Evolutionary conservation across 2,888 invertebrate species (phyloP), one percentile per base, ranked within the genome.

Genomic region (Phaedon cochleariae): DNA sequence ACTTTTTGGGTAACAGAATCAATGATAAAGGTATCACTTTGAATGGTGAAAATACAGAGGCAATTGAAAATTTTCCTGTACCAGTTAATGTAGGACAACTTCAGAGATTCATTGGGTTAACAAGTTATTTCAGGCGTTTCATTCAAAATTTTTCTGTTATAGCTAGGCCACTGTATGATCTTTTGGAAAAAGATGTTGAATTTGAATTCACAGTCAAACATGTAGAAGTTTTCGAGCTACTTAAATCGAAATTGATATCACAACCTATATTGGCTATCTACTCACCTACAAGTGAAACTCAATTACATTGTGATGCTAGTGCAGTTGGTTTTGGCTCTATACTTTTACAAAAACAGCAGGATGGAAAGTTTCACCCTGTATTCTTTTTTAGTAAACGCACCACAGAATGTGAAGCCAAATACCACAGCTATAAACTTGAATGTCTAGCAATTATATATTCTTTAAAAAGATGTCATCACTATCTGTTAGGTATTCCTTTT

Each of bases 361-460:
- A 69, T 65, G 53, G 58, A 10, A 70, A 72, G 54, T 72, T 77
- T 18, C 74, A 76, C 51, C 76, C 76, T 0, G 62, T 80, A 12
- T 74, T 73, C 57, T 80, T 74, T 66, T 26, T 26, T 26, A 26
- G 26, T 26, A 26, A 26, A 26, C 3, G 26, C 3, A 26, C 26
- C 26, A 26, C 26, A 5, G 26, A 26, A 26, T 26, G 26, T 26
- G 26, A 26, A 6, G 3, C 26, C 3, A 26, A 26, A 26, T n/a
- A n/a, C n/a, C n/a, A n/a, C n/a, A n/a, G 77, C 59, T 78, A 71
- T 67, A 77, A 80, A 45, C 54, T 79, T 3, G 78, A 79, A 59
- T 73, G 71, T 0, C 63, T 76, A 17, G 73, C 75, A 0, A 73
- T 77, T 5, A 64, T 77, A 17, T 69, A 55, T 55, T 37, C 79